phyloP scores from a whole-genome alignment of 2,113 vertebrate genomes.

The Seriola quinqueradiata region DNA sequence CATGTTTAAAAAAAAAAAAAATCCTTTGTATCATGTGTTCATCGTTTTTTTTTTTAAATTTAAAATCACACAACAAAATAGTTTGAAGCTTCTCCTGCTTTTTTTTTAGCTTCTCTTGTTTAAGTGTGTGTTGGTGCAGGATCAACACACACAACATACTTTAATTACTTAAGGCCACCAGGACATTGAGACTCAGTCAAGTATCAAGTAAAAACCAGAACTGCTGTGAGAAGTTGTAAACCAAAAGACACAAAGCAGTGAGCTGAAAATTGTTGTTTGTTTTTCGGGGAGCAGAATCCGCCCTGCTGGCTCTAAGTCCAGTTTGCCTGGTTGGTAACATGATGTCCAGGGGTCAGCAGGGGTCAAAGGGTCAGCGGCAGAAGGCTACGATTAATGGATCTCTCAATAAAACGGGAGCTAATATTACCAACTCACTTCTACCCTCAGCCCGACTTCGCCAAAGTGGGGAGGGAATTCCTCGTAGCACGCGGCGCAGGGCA shows the following conservation, averaged over 20 bases:
- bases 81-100: too few relatives aligned
- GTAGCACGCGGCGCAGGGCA: constrained; percentile 64
- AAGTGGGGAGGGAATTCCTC: constrained; percentile 77
- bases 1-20: background rate
- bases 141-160: too few relatives aligned
- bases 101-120: too few relatives aligned
- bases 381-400: constrained; percentile 86
- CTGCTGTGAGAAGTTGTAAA: background rate
- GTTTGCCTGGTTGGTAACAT: constrained; percentile 75
- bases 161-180: too few relatives aligned
- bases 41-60: too few relatives aligned
- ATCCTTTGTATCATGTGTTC: too few relatives aligned
- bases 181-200: too few relatives aligned
- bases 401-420: constrained; percentile 85
- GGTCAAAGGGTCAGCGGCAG: constrained; percentile 83
- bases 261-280: constrained; percentile 12
- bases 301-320: constrained; percentile 34
- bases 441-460: constrained; percentile 61
- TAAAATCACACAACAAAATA: too few relatives aligned
- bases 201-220: too few relatives aligned
- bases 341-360: constrained; percentile 83
- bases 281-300: constrained; percentile 5
- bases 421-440: constrained; percentile 82
- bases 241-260: background rate
- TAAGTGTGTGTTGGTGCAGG: too few relatives aligned